Base-by-base conservation (phyloP, 2,113 vertebrate genomes). In the Oostethus manadensis region DNA sequence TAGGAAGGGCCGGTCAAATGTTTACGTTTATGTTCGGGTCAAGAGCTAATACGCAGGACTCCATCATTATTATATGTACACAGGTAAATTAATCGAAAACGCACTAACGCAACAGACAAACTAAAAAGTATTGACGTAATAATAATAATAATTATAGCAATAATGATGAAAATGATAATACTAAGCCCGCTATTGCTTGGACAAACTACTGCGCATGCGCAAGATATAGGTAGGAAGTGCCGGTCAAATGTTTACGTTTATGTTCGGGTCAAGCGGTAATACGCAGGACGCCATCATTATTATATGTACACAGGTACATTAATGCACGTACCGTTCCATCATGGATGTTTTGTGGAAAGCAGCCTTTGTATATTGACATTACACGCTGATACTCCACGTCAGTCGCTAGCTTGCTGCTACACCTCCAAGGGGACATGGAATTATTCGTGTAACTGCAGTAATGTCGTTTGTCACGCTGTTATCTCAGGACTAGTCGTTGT, bases 201-300 rank as follows among this genome's bases (percentile, higher is more conserved):
- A n/a, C 8, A 8, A 1, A 5, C 4, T 26, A 53, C 3, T 73
- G 74, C 82, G 78, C 78, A 18, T 80, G 82, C 64, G 78, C 64
- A 16, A 0, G 44, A 0, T 51, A 15, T 1, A 1, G 7, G 49
- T 1, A 0, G 7, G 50, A 55, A 47, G 75, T 13, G 47, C 16
- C 42, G 5, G 38, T 61, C 38, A 3, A 54, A 56, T 77, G 60
- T 72, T 74, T 59, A 74, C 44, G 50, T 64, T 60, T 61, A 5
- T 45, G 20, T 11, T 33, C 20, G 10, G 8, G 13, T 17, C 15
- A 48, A 9, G 42, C 56, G 47, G 55, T 46, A 49, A 60, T 13
- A n/a, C 58, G 29, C 10, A 33, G n/a, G 38, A 29, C 9, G 8
- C 35, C 13, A 20, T 42, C 35, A 20, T 20, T 20, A 13, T 18